Base-by-base conservation (phyloP, 2,888 invertebrate species). In the Heliconius charithonia region DNA sequence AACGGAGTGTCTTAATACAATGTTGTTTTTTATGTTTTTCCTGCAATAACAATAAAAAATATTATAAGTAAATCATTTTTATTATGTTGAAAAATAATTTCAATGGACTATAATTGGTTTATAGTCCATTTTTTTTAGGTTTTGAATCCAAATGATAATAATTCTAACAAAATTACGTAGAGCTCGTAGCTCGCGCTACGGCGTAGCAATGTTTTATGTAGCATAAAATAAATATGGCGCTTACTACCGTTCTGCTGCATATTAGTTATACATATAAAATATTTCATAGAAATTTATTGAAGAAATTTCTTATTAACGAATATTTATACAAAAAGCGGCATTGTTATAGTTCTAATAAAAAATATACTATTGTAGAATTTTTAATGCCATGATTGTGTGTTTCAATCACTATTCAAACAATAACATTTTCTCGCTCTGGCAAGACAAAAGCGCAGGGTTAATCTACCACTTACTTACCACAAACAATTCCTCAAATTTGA, bases 141-240 rank as follows among this genome's bases (percentile, higher is more conserved):
- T 56, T n/a, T 29, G 19, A 29, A 32, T n/a, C 22, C 19, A 67
- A 13, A 37, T 67, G 37, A 56, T 27, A 56, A 51, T 56, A 71
- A 32, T 71, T 32, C 29, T 32, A 29, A 56, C n/a, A 71, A 32
- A 71, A n/a, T 51, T 63, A n/a, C 63, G 71, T 76, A 76, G 70
- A 37, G 19, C 29, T 65, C 76, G 76, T 76, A 76, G 76, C 76
- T 29, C 29, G 29, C n/a, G 41, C 76, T 77, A 77, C 70, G 70
- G 19, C n/a, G 76, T 71, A 71, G 76, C 63, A 71, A 32, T 37
- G 65, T 51, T 70, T 63, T 63, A 71, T 71, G 62, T 75, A 59
- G 62, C 76, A 71, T 76, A 63, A 59, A 29, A 72, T 32, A 59
- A 56, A 72, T 72, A 59, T 72, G 56, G n/a, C 29, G n/a, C 32